Conservation (phyloP, 2,888 invertebrate species). For the Portevinia maculata region DNA sequence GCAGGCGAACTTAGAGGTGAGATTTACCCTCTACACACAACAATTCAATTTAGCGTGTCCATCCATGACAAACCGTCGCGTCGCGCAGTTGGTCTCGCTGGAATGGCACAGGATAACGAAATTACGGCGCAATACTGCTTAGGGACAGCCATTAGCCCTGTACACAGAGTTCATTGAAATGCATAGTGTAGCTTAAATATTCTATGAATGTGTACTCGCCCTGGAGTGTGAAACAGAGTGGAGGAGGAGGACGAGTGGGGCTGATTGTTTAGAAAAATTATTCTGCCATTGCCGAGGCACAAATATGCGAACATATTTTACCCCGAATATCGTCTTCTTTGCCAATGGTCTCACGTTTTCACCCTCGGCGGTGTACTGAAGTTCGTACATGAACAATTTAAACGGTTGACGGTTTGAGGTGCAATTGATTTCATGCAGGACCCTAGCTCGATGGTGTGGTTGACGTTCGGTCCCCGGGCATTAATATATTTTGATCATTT, state of each 20-base stretch:
- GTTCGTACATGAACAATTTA: slow-evolving; percentile 14
- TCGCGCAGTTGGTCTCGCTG: slow-evolving; percentile 44
- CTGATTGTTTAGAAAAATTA: slow-evolving; percentile 57
- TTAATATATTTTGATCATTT: slow-evolving; percentile 53
- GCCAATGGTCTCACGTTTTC: slow-evolving; percentile 17
- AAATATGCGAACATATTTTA: slow-evolving; percentile 63
- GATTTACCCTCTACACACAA: slow-evolving; percentile 43
- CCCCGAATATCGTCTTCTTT: slow-evolving; percentile 29
- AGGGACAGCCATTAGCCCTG: slow-evolving; percentile 38
- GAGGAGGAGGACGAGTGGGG: background rate
- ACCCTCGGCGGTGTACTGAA: slow-evolving; percentile 38
- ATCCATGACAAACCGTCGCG: slow-evolving; percentile 64
- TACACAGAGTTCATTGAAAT: slow-evolving; percentile 65
- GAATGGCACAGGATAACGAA: slow-evolving; percentile 58
- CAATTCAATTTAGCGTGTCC: slow-evolving; percentile 74
- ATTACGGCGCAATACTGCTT: slow-evolving; percentile 54
- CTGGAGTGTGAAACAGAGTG: background rate
- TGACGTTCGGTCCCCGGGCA: slow-evolving; percentile 48
- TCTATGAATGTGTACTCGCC: slow-evolving; percentile 21
- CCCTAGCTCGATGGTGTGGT: slow-evolving; percentile 20
- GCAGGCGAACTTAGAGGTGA: slow-evolving; percentile 24
- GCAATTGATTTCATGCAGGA: slow-evolving; percentile 52
- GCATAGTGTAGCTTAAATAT: slow-evolving; percentile 50
- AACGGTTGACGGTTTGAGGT: slow-evolving; percentile 27
- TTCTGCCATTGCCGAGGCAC: slow-evolving; percentile 40